Base-by-base conservation (phyloP, 2,797 vertebrate species). In the Caiman crocodilus region DNA sequence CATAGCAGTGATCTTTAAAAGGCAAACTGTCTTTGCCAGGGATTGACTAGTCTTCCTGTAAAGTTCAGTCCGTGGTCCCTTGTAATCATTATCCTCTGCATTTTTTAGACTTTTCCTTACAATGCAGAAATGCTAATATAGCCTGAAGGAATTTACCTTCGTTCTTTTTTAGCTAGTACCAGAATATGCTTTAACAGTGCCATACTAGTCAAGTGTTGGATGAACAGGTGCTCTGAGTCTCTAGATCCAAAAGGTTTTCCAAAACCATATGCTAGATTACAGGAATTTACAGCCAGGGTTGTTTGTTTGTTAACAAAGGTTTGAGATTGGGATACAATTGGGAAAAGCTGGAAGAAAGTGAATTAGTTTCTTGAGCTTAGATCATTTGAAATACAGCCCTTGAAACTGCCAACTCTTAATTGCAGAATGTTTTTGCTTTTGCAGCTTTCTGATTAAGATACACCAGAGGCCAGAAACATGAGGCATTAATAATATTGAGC, bases 401-500 rank as follows among this genome's bases (percentile, higher is more conserved):
- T 81, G 58, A 82, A 96, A 83, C 11, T 18, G 75, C 18, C 78
- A 58, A 21, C 91, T 83, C 13, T 89, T 78, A 92, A 78, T 87
- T 74, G 26, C 61, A 28, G 74, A 63, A 26, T 58, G 2, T 25
- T 23, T 57, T 63, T 80, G 58, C 35, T n/a, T 58, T 85, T 83
- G 56, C 35, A 76, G 64, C 30, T 78, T 30, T 59, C 65, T 63
- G 69, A 78, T 18, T 57, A 75, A 88, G 61, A 18, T 42, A 32
- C 26, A 42, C 60, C 42, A 69, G 86, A 79, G 86, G 28, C 30
- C 57, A n/a, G 57, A 71, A 60, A 21, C 12, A 7, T 3, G 5
- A 0, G 4, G 20, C 58, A 50, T n/a, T 76, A 61, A 13, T 76
- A 75, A 17, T 20, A 13, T 35, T 76, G 17, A 74, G 17, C 9